Percentiles rank a stretch among this genome's conserved stretches.
Conservation (phyloP, 1,140 invertebrate species). For the Orchesella cincta region DNA sequence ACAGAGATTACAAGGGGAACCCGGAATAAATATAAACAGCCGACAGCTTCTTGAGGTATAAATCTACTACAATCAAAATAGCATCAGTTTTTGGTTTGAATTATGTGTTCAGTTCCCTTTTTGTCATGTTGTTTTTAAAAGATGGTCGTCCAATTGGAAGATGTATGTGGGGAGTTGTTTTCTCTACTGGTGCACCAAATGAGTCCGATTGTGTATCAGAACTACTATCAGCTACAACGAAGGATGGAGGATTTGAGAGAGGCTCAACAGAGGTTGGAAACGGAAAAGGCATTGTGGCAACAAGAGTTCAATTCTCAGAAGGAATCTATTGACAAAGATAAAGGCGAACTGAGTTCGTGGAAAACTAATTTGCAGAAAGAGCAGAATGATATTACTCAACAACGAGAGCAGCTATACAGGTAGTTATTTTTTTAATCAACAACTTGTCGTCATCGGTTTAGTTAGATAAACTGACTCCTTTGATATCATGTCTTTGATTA, state of each 20-base stretch:
- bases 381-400: constrained; percentile 79
- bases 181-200: constrained; percentile 48
- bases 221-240: constrained; percentile 43
- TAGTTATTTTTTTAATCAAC: too few relatives aligned
- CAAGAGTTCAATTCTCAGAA: constrained; percentile 41
- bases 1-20: constrained; percentile 42
- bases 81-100: not conserved
- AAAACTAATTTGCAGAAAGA: constrained; percentile 57
- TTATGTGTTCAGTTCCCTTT: constrained; percentile 13
- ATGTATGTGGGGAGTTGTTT: constrained; percentile 50
- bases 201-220: constrained; percentile 41
- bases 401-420: constrained; percentile 81
- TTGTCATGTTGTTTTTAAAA: constrained; percentile 28
- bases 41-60: not conserved
- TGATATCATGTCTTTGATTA: not conserved
- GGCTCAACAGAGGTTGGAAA: constrained; percentile 46
- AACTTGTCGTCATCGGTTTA: too few relatives aligned
- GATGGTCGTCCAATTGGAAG: constrained; percentile 47
- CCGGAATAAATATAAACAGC: constrained; percentile 23
- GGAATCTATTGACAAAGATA: constrained; percentile 40
- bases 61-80: too few relatives aligned
- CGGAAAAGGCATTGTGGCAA: constrained; percentile 48
- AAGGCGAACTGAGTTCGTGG: constrained; percentile 33
- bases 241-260: constrained; percentile 49
- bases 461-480: not conserved